Evolutionary conservation across 1,140 invertebrate genomes (phyloP), one percentile per base, ranked within the genome.

Genomic region (Diploscapter pachys): DNA sequence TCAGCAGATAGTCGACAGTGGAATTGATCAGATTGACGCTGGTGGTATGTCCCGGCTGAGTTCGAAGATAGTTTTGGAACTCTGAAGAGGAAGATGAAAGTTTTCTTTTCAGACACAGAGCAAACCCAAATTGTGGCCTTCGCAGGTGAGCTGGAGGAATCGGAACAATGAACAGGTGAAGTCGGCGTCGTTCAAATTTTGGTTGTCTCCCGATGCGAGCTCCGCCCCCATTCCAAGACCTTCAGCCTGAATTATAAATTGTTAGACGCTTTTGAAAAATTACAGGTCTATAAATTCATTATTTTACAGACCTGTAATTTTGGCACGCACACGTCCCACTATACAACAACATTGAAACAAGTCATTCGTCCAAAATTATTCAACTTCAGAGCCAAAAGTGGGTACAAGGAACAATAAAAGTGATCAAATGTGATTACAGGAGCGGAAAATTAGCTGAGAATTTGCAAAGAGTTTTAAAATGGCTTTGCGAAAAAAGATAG

Each of bases 111-210:
- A 4, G 1, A 54, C n/a, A 4, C 31, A 31, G 31, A 31, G 9
- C 87, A 86, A 85, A 95, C 94, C 94, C 79, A 97, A 89, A 89
- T 99, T 99, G 89, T 99, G 96, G 9, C 96, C 97, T 90, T 99
- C 97, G 89, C 96, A 99, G 57, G 97, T 96, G 3, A 99, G 90
- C 87, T 99, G 97, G 72, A 99, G 93, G 86, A 99, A 99, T 54
- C 97, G 89, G 89, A 98, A 99, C 0, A 99, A 88, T 0, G 94
- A 93, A 87, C 96, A 98, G 0, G 96, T 99, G 82, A 98, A 97
- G 85, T 98, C 96, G 0, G 95, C 94, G 87, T 99, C 96, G 85
- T 98, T 94, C 92, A 99, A 95, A 87, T 99, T 99, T 87, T 98
- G 98, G 73, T 86, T 78, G 86, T 97, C 95, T 8, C 95, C 95